phyloP scores from a whole-genome alignment of 2,797 vertebrate species.

The Cyclopterus lumpus region DNA sequence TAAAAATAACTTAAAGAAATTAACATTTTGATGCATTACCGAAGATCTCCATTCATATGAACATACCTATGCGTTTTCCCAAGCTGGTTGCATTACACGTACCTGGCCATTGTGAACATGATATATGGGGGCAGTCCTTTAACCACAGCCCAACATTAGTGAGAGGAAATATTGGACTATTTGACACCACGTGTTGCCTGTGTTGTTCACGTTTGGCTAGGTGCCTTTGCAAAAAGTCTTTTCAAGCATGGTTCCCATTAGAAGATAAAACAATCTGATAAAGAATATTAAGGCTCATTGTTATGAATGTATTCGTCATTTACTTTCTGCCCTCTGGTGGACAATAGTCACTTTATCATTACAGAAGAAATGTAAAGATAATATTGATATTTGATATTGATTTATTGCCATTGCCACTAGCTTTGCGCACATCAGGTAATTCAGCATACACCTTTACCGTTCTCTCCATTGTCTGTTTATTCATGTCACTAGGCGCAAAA shows the following conservation, averaged over 20 bases:
- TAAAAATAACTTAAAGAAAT: not conserved
- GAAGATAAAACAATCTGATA: not conserved
- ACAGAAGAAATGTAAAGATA: not conserved
- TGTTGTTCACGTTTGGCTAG: not conserved
- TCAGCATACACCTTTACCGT: not conserved
- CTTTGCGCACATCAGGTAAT: not conserved
- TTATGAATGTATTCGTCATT: not conserved
- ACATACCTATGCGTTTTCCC: no score
- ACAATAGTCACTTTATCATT: not conserved
- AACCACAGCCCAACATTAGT: not conserved
- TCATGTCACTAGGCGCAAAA: slow-evolving; percentile 30
- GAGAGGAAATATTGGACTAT: not conserved
- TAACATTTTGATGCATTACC: not conserved
- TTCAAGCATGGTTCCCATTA: not conserved
- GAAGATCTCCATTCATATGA: not conserved
- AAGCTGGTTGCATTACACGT: not conserved
- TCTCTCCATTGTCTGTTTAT: slow-evolving; percentile 20
- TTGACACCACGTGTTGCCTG: not conserved
- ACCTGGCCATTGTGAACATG: slow-evolving; percentile 12
- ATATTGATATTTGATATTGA: not conserved
- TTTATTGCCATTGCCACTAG: slow-evolving; percentile 1
- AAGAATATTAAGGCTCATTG: not conserved
- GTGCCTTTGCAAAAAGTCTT: not conserved
- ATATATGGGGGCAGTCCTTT: not conserved
- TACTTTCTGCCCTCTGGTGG: not conserved